Conservation (phyloP, 2,888 invertebrate genomes). For the Leucozona laternaria region DNA sequence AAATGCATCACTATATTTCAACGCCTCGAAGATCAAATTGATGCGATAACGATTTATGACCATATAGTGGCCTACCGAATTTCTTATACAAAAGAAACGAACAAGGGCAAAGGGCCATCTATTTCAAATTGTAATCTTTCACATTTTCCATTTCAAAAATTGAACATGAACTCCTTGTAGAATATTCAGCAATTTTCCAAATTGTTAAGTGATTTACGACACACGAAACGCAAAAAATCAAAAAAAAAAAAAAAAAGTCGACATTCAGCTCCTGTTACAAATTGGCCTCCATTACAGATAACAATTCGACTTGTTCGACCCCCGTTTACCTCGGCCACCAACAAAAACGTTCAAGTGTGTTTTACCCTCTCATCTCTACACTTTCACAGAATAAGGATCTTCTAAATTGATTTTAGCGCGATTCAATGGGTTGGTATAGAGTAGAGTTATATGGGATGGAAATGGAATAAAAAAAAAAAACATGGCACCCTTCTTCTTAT, state of each 20-base stretch:
- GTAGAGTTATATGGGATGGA: background rate
- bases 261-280: constrained; percentile 55
- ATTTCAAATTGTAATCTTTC: constrained; percentile 38
- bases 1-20: background rate
- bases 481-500: constrained; percentile 32
- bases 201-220: constrained; percentile 84
- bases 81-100: background rate
- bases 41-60: background rate
- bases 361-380: constrained; percentile 35
- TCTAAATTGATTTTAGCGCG: constrained; percentile 49
- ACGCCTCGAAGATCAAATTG: background rate
- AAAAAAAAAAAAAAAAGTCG: constrained; percentile 61
- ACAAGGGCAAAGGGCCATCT: constrained; percentile 33
- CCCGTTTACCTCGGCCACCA: constrained; percentile 36
- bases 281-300: constrained; percentile 73
- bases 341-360: constrained; percentile 25
- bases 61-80: background rate
- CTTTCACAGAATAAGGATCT: constrained; percentile 41
- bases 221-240: constrained; percentile 78
- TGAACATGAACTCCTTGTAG: constrained; percentile 39
- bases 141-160: constrained; percentile 45
- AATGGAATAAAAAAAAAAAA: background rate
- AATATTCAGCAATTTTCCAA: constrained; percentile 79
- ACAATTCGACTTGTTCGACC: constrained; percentile 67
- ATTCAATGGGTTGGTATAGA: constrained; percentile 2